These are phyloP conservation scores for Diplolepis rosae DNA, from an alignment of 2,888 invertebrate species.

Conservation along the genomic window DNA sequence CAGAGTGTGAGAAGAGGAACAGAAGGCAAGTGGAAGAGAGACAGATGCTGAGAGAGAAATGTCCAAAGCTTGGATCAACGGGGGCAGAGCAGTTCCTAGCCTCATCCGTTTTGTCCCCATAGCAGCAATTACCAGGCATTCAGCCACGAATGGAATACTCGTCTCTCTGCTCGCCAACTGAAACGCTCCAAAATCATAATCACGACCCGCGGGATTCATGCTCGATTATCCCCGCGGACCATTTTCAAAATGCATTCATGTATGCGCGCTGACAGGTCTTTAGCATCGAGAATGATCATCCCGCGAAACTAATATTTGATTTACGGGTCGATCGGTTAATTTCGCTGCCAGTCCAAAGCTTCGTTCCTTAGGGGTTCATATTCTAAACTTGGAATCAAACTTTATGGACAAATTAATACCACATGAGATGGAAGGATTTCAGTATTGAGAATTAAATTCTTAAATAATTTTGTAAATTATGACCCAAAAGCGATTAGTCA, in stretches of 20 bases:
- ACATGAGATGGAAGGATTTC: not conserved
- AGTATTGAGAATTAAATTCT: not conserved
- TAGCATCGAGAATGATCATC: slow-evolving; percentile 21
- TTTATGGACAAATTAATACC: not conserved
- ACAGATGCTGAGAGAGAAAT: slow-evolving; percentile 7
- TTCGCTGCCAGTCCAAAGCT: slow-evolving; percentile 21
- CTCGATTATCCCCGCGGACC: slow-evolving; percentile 45
- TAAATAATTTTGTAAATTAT: not conserved
- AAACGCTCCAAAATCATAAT: slow-evolving; percentile 47
- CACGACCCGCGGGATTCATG: slow-evolving; percentile 48
- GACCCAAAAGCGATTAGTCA: no score
- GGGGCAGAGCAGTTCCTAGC: slow-evolving; percentile 3
- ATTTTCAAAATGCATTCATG: slow-evolving; percentile 47
- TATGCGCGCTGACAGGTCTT: slow-evolving; percentile 32
- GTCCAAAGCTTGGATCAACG: not conserved
- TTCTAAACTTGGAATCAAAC: slow-evolving; percentile 18
- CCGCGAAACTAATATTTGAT: slow-evolving; percentile 21
- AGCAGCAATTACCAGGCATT: slow-evolving; percentile 62
- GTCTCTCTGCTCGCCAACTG: slow-evolving; percentile 16
- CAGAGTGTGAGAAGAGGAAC: not conserved
- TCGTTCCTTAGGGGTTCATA: slow-evolving; percentile 22
- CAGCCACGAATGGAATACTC: slow-evolving; percentile 47
- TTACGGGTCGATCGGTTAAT: slow-evolving; percentile 26
- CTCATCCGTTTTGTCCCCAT: slow-evolving; percentile 42
- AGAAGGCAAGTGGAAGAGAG: slow-evolving; percentile 16